These are phyloP conservation scores for Lytechinus variegatus DNA, from an alignment of 35 echinoderm and acorn worm species.

Conservation along the genomic window DNA sequence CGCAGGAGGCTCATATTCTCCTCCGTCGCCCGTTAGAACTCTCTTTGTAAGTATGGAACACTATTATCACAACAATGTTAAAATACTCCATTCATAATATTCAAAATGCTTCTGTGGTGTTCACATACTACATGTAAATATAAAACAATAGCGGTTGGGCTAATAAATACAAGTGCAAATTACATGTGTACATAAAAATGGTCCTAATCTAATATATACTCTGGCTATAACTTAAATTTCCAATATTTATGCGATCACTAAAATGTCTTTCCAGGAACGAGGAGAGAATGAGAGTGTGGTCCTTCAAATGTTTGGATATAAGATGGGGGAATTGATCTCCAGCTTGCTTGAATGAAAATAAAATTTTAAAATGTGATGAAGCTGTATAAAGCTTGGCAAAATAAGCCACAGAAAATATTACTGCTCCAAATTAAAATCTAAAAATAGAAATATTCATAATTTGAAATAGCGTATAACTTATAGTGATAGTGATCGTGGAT, in stretches of 20 bases:
- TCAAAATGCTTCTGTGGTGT: constrained; percentile 11
- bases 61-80: not conserved
- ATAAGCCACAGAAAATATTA: not conserved
- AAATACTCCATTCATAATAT: not conserved
- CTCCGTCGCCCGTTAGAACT: not conserved
- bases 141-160: not conserved
- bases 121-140: constrained; percentile 4
- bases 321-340: not conserved
- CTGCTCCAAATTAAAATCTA: not conserved
- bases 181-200: constrained; percentile 23
- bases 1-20: not conserved
- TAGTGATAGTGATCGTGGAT: not conserved
- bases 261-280: not conserved
- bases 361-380: not conserved
- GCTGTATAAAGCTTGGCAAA: not conserved
- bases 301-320: not conserved
- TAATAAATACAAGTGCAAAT: constrained; percentile 1
- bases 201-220: not conserved
- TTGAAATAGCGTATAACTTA: not conserved
- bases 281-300: not conserved
- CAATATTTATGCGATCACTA: not conserved
- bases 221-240: not conserved
- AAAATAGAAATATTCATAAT: not conserved
- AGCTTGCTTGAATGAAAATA: not conserved
- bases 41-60: not conserved